Evolutionary conservation across 2,113 vertebrate genomes (phyloP), one percentile per base, ranked within the genome.

Genomic region (Rhinopithecus roxellana): DNA sequence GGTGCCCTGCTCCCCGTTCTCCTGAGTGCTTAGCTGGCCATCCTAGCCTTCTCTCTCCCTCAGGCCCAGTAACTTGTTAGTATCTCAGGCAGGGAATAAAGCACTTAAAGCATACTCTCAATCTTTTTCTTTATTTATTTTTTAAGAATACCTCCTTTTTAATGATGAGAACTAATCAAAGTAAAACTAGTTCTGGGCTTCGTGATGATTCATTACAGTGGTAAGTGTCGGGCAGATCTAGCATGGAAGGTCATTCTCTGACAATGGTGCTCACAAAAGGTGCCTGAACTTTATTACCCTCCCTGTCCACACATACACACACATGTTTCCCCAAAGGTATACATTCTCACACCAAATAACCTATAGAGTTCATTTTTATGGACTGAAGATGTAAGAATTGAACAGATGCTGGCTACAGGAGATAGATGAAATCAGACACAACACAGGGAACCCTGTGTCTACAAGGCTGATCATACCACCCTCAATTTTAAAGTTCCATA

Each of bases 231-330:
- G 70, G 38, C 2, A 40, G 17, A 16, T 25, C 10, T 25, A 75
- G 23, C 2, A 38, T 22, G 1, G 10, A 18, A 8, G 25, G 11
- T 8, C 0, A 7, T 8, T 16, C 1, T 11, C 23, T 50, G 64
- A 85, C 23, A 67, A 35, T 3, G 13, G 23, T 4, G 6, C 1
- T 75, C 45, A 50, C 3, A 14, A 4, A 5, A 55, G 27, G 11
- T 35, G 0, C 23, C 25, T 94, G 30, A 48, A 23, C 16, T 75
- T 85, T 20, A 35, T 38, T 11, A 25, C 20, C 2, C 2, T 17
- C 32, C 5, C 27, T 2, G 7, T 18, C 3, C 59, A n/a, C 23
- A 23, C 6, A 72, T 10, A 61, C 3, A 61, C 59, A 61, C 23
- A 61, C 23, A 61, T 3, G 9, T 12, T 20, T 55, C 52, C 18